A percentile compares a stretch with the other conserved stretches of the same genome.
phyloP scores from a whole-genome alignment of 64 coral and sea anemone species.

The Montipora sp. region DNA sequence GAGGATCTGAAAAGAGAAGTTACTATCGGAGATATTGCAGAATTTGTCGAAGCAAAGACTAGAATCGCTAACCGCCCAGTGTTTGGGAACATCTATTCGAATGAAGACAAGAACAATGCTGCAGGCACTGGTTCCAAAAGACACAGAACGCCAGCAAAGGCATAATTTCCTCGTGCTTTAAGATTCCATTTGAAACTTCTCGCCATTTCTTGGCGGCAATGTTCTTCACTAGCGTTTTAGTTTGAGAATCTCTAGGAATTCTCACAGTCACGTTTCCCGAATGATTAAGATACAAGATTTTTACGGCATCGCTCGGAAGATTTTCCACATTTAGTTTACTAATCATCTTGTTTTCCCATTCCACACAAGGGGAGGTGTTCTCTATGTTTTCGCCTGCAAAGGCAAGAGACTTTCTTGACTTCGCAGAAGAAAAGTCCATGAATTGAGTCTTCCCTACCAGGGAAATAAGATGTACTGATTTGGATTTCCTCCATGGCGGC shows the following conservation, averaged over 20 bases:
- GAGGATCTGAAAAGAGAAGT: no score
- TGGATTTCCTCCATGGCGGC: constrained; percentile 16
- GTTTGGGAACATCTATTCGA: no score
- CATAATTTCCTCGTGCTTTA: constrained; percentile 45
- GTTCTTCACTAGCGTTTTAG: neutral
- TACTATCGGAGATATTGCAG: no score
- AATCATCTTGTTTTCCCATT: neutral
- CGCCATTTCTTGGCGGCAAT: constrained; percentile 17
- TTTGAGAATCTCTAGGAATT: constrained; percentile 20
- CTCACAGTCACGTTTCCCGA: constrained; percentile 16
- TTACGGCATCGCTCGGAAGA: constrained; percentile 37
- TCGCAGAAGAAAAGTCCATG: no score
- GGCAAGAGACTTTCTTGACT: neutral
- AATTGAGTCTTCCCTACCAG: neutral
- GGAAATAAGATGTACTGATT: neutral
- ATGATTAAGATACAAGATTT: constrained; percentile 22
- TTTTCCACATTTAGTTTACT: neutral
- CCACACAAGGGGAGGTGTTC: neutral
- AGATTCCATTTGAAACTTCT: constrained; percentile 3
- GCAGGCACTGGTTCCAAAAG: no score
- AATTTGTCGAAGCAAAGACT: no score
- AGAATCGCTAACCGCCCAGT: no score
- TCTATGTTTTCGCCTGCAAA: neutral
- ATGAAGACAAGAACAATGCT: no score
- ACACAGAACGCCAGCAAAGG: no score